Conservation (phyloP, 2,888 invertebrate genomes). For the Diarsia mendica region DNA sequence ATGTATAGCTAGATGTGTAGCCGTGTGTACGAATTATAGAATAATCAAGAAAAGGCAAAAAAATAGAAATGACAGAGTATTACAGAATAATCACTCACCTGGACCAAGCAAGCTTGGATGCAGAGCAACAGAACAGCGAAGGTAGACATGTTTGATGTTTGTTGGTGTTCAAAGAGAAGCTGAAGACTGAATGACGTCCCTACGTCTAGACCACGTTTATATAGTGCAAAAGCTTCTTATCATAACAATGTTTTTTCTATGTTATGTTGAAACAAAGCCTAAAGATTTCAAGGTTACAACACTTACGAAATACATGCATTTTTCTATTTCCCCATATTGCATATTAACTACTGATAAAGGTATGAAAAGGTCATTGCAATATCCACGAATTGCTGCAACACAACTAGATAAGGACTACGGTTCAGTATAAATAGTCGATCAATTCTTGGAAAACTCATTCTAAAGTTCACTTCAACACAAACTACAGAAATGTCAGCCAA, state of each 20-base stretch:
- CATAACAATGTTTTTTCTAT: not conserved
- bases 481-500: slow-evolving; percentile 35
- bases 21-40: not conserved
- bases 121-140: slow-evolving; percentile 67
- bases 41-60: not conserved
- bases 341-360: not conserved
- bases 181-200: slow-evolving; percentile 25
- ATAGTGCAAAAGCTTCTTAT: not conserved
- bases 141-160: not conserved
- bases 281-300: not conserved
- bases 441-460: slow-evolving; percentile 29
- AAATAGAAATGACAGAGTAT: not conserved
- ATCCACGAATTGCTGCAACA: not conserved
- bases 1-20: no score
- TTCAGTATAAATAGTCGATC: slow-evolving; percentile 39
- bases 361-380: not conserved
- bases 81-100: slow-evolving; percentile 56
- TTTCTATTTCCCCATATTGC: slow-evolving; percentile 9
- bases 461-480: slow-evolving; percentile 13
- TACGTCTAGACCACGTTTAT: not conserved
- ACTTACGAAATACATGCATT: not conserved
- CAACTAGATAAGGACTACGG: slow-evolving; percentile 23
- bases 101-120: slow-evolving; percentile 71
- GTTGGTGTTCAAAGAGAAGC: not conserved
- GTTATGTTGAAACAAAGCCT: not conserved